These are phyloP conservation scores for Arge pagana DNA, from an alignment of 2,888 invertebrate genomes.

Conservation along the genomic window DNA sequence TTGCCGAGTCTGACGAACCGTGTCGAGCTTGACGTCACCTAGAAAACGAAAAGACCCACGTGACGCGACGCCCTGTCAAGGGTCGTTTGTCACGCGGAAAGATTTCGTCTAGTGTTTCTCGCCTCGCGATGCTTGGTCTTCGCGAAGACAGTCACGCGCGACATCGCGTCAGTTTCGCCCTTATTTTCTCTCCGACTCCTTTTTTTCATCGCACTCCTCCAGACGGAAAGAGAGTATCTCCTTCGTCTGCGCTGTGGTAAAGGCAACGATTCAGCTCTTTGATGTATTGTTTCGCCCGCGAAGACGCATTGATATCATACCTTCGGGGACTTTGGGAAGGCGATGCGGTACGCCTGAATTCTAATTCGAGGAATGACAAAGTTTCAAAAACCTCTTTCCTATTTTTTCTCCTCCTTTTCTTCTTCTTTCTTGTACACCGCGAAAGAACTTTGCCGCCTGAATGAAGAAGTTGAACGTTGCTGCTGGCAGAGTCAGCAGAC, in stretches of 20 bases:
- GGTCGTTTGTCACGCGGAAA: neutral
- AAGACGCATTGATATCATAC: constrained; percentile 32
- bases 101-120: neutral
- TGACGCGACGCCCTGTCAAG: too few relatives aligned
- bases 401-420: neutral
- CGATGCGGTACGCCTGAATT: too few relatives aligned
- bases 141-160: constrained; percentile 4
- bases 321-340: constrained; percentile 43
- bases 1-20: too few relatives aligned
- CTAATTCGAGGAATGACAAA: constrained; percentile 54
- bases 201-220: neutral
- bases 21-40: too few relatives aligned
- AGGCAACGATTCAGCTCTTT: constrained; percentile 37
- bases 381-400: constrained; percentile 37
- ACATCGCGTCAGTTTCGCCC: constrained; percentile 1
- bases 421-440: neutral
- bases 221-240: neutral
- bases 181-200: neutral
- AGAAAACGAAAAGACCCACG: too few relatives aligned
- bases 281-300: constrained; percentile 48
- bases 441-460: neutral
- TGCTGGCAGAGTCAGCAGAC: constrained; percentile 14
- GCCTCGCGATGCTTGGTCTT: neutral
- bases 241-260: neutral
- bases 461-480: neutral